Evolutionary conservation across 64 coral and sea anemone genomes (phyloP), one percentile per base, ranked within the genome.

Genomic region (Montipora foliosa): DNA sequence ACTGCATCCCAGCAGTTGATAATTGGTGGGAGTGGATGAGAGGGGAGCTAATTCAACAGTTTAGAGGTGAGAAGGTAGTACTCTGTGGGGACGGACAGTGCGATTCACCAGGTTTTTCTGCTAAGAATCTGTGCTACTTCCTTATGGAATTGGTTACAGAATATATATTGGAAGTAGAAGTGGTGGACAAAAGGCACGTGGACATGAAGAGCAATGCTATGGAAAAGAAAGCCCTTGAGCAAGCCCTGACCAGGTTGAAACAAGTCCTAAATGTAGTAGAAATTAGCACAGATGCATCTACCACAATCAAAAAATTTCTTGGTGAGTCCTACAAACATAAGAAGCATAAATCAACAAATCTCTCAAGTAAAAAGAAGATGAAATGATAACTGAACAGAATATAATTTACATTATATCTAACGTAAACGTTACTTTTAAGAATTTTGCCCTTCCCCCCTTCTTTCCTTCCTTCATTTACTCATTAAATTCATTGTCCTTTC

Each of bases 11-110:
- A 73, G 57, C 89, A 51, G 74, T 91, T 16, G 3, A 37, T 4
- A n/a, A 92, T 3, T 92, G 90, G 79, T 91, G 47, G 79, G 16
- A 75, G 12, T 81, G 64, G 60, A n/a, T 91, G 62, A 1, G 64
- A 53, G 11, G 29, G 5, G 68, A 52, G 46, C 47, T 81, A 37
- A 17, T 91, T 22, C 29, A 79, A 49, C 15, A 70, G 2, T 37
- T 55, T 60, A 67, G 5, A 0, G 81, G 69, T 11, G 29, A 82
- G 60, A 29, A 79, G 4, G 44, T 80, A n/a, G 22, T 90, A 5
- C 58, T 62, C 2, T 68, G 59, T 67, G 88, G 61, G 29, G 89
- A 82, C 73, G 67, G 78, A 47, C 89, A 91, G 89, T 57, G 79
- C 71, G 78, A 91, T 17, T 91, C 46, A 25, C 24, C 24, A 25